Conservation (phyloP, 2,113 vertebrate genomes). For the Eptesicus fuscus region DNA sequence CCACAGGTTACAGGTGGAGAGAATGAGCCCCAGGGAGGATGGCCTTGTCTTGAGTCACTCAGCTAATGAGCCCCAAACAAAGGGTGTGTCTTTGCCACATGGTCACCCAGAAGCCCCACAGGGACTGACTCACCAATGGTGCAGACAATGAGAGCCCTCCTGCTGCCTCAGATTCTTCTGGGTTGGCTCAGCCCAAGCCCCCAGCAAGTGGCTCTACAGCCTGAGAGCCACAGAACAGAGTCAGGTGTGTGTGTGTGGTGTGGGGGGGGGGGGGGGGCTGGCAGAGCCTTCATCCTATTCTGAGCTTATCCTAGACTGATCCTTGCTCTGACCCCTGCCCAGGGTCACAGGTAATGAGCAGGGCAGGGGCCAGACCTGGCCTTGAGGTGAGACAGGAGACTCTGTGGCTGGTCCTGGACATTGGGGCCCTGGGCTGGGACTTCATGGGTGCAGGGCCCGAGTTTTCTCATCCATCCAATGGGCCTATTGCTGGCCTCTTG, state of each 20-base stretch:
- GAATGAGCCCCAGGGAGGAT: neutral
- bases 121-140: neutral
- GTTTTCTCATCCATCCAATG: neutral
- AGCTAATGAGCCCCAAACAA: neutral
- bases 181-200: neutral
- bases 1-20: neutral
- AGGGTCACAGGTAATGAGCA: neutral
- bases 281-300: neutral
- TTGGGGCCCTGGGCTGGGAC: neutral
- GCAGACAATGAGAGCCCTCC: neutral
- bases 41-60: neutral
- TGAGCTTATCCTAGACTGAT: neutral
- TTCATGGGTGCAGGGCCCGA: neutral
- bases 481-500: neutral
- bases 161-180: neutral
- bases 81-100: neutral
- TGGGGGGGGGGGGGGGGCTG: neutral
- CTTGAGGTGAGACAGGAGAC: neutral
- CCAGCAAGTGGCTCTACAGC: neutral
- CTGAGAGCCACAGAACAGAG: neutral
- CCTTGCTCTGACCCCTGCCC: neutral
- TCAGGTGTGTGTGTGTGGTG: neutral
- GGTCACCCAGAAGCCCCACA: neutral
- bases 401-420: neutral
- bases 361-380: neutral